Evolutionary conservation across 2,888 invertebrate species (phyloP).

Genomic region (Calameuta filiformis): DNA sequence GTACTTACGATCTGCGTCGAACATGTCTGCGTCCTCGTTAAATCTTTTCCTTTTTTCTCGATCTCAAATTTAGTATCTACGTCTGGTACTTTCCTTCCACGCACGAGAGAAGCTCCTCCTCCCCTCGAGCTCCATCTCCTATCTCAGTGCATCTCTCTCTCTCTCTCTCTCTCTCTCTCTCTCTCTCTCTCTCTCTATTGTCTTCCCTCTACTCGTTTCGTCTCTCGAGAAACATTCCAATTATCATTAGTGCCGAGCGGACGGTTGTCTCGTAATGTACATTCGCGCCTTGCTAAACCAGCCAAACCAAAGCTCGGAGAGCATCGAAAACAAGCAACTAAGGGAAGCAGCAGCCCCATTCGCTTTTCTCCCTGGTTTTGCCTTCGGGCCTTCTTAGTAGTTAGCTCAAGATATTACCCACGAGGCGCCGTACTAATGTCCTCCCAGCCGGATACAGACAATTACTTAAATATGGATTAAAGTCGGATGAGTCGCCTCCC

Average conservation of each 20-base stretch:
- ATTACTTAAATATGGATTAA: slow-evolving; percentile 48
- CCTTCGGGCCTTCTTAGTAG: slow-evolving; percentile 44
- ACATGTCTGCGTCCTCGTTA: too few species aligned
- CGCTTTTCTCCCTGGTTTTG: slow-evolving; percentile 20
- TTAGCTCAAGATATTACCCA: slow-evolving; percentile 48
- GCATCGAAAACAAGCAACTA: not conserved
- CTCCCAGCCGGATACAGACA: slow-evolving; percentile 36
- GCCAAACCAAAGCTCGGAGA: not conserved
- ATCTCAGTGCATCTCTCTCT: not conserved
- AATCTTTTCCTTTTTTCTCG: not conserved
- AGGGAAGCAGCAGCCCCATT: slow-evolving; percentile 1
- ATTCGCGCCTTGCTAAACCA: slow-evolving; percentile 13
- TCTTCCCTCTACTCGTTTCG: slow-evolving; percentile 48
- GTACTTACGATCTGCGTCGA: too few species aligned
- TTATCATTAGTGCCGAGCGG: slow-evolving; percentile 60
- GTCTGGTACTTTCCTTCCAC: slow-evolving; percentile 15
- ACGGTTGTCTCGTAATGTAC: slow-evolving; percentile 55
- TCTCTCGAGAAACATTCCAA: slow-evolving; percentile 49
- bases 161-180: slow-evolving; percentile 10
- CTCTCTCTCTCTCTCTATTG: slow-evolving; percentile 20
- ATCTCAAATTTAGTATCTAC: not conserved
- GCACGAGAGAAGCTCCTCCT: not conserved
- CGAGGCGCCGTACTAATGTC: slow-evolving; percentile 48
- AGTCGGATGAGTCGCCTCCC: slow-evolving; percentile 5
- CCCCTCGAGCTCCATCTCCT: not conserved